These are phyloP conservation scores for Coelopa frigida DNA, from an alignment of 1,140 invertebrate species.

Conservation along the genomic window DNA sequence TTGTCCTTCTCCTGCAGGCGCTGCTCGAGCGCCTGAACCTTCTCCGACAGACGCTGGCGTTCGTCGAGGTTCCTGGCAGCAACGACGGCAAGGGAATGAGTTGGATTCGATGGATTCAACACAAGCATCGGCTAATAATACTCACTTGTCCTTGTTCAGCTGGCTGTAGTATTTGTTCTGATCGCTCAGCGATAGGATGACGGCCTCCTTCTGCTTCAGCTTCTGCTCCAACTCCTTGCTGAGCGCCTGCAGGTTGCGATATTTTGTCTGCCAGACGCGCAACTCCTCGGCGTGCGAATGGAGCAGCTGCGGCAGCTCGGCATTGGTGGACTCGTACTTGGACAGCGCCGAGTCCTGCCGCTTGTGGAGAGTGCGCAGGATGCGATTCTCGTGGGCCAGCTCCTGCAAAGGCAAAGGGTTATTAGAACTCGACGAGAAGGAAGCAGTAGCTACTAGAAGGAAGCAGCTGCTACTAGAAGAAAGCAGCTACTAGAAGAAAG, in stretches of 20 bases:
- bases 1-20: constrained; percentile 60
- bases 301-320: constrained; percentile 62
- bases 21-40: constrained; percentile 56
- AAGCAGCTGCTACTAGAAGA: too few species aligned
- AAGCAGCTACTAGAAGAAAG: too few species aligned
- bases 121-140: background rate
- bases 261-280: constrained; percentile 60
- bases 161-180: constrained; percentile 62
- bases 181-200: constrained; percentile 55
- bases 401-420: constrained; percentile 51
- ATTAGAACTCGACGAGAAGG: too few species aligned
- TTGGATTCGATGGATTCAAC: background rate
- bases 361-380: constrained; percentile 64
- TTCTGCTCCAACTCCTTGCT: constrained; percentile 54
- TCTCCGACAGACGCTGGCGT: constrained; percentile 60
- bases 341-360: constrained; percentile 64
- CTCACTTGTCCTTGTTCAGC: constrained; percentile 60
- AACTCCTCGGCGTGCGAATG: constrained; percentile 69
- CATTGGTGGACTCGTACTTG: constrained; percentile 66
- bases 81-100: too few species aligned
- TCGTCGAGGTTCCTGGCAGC: constrained; percentile 57
- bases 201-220: constrained; percentile 60
- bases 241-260: constrained; percentile 57
- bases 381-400: constrained; percentile 64
- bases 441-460: too few species aligned